Evolutionary conservation across 2,113 vertebrate species (phyloP), one percentile per base, ranked within the genome.

Genomic region (Synchiropus splendidus): DNA sequence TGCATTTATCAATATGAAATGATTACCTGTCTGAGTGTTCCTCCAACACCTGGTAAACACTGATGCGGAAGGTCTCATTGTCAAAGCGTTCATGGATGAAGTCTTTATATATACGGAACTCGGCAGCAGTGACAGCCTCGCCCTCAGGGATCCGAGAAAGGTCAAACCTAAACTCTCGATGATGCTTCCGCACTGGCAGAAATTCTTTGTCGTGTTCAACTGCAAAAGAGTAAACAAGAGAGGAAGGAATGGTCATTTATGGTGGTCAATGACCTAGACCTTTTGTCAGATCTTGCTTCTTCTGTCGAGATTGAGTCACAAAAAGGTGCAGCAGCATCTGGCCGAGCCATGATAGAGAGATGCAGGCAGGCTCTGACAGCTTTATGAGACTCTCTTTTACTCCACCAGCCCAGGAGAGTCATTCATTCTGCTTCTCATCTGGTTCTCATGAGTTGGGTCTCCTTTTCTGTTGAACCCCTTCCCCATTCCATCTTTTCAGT

Each of bases 31-130:
- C 87, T 0, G 83, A 61, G 75, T 92, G 90, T 72, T 96, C 94
- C 79, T 92, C 89, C 52, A 97, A 68, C 67, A 98, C 94, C 77
- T 98, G 94, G 84, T 92, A 98, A 57, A 98, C 71, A 10, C 88
- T 92, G 74, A 98, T 90, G 58, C 84, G 89, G 77, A 97, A 98
- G 0, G 94, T 98, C 67, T 97, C 89, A 0, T 98, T 98, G 55
- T 95, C 87, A 2, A 88, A 90, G 17, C 86, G 88, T 21, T 96
- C 92, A 2, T 84, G 89, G 75, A 93, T 78, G 67, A 88, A 94
- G 78, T 97, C 92, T 78, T 98, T 98, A 41, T 94, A 98, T 64
- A 98, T 96, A 13, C 94, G 88, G 72, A 98, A 97, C 48, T 98
- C 94, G 0, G 94, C 94, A 0, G 94, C 92, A 0, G 94, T 97